A percentile compares a stretch with the other conserved stretches of the same genome.
These are phyloP conservation scores for Drosophila rellima DNA, from an alignment of 2,888 invertebrate genomes.

Conservation along the genomic window DNA sequence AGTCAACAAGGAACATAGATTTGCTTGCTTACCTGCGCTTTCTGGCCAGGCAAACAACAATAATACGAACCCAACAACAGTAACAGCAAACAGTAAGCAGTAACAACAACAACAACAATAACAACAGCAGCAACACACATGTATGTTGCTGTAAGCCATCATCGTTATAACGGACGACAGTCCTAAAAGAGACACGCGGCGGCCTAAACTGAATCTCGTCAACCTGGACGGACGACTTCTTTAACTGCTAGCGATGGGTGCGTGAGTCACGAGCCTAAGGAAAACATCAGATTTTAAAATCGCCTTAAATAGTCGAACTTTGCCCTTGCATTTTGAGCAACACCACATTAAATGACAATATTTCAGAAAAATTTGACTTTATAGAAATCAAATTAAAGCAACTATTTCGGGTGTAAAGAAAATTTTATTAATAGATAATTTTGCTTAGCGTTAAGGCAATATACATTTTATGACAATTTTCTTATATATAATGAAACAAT, in stretches of 20 bases:
- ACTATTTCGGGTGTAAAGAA: too few relatives aligned
- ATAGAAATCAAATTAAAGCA: too few relatives aligned
- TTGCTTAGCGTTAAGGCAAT: too few relatives aligned
- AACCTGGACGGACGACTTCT: constrained; percentile 35
- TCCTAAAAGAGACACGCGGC: constrained; percentile 50
- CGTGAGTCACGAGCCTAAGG: constrained; percentile 46
- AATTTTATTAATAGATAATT: too few relatives aligned
- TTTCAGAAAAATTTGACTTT: too few relatives aligned
- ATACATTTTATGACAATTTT: too few relatives aligned
- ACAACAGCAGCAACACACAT: constrained; percentile 52
- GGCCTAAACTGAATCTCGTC: constrained; percentile 43
- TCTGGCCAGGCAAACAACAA: constrained; percentile 76
- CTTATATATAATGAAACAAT: too few relatives aligned
- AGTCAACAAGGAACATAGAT: constrained; percentile 81
- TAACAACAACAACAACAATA: constrained; percentile 14
- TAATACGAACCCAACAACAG: constrained; percentile 41
- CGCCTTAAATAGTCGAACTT: not conserved
- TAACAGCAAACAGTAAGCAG: constrained; percentile 28
- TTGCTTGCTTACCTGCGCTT: constrained; percentile 72
- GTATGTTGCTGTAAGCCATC: constrained; percentile 64
- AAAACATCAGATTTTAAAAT: not conserved
- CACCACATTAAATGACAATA: too few relatives aligned
- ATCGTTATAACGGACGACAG: constrained; percentile 70
- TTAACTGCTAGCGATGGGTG: constrained; percentile 23
- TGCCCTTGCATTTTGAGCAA: too few relatives aligned